Conservation (phyloP, 2,797 vertebrate genomes). For the Lacerta viridis region DNA sequence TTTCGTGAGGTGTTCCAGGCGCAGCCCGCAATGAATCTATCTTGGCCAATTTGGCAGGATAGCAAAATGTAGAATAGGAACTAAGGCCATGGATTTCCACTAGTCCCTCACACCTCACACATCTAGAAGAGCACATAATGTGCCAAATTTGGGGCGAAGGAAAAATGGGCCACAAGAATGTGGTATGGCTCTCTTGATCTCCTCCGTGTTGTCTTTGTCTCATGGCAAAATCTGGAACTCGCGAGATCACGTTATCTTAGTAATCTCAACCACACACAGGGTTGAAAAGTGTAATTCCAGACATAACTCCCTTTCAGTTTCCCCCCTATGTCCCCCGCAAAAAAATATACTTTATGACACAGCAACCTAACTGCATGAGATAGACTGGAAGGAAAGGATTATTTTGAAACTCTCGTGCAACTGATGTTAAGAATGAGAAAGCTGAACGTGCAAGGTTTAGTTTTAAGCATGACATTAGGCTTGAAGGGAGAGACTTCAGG, state of each 20-base stretch:
- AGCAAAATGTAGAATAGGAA: neutral
- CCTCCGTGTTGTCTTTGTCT: slow-evolving; percentile 26
- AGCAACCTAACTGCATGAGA: slow-evolving; percentile 31
- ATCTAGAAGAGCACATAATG: neutral
- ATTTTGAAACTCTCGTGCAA: slow-evolving; percentile 78
- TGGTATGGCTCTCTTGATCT: neutral
- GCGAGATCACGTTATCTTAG: slow-evolving; percentile 50
- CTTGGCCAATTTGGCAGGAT: neutral
- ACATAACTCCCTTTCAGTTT: neutral
- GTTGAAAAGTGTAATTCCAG: slow-evolving; percentile 5
- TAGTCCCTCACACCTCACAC: neutral
- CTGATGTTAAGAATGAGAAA: slow-evolving; percentile 82
- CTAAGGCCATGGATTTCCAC: slow-evolving; percentile 11
- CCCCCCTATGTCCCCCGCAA: neutral
- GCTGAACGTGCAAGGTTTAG: slow-evolving; percentile 82
- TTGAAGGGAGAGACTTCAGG: slow-evolving; percentile 81
- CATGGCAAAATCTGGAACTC: slow-evolving; percentile 31
- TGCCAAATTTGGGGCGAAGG: neutral
- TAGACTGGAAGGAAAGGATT: slow-evolving; percentile 68
- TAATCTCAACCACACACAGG: slow-evolving; percentile 1
- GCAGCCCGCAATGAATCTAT: slow-evolving; percentile 19
- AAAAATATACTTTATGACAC: neutral
- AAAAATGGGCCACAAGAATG: neutral
- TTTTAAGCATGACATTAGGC: slow-evolving; percentile 81
- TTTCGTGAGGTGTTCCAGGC: neutral